phyloP scores from a whole-genome alignment of 2,797 vertebrate species.

The Alectoris magna region DNA sequence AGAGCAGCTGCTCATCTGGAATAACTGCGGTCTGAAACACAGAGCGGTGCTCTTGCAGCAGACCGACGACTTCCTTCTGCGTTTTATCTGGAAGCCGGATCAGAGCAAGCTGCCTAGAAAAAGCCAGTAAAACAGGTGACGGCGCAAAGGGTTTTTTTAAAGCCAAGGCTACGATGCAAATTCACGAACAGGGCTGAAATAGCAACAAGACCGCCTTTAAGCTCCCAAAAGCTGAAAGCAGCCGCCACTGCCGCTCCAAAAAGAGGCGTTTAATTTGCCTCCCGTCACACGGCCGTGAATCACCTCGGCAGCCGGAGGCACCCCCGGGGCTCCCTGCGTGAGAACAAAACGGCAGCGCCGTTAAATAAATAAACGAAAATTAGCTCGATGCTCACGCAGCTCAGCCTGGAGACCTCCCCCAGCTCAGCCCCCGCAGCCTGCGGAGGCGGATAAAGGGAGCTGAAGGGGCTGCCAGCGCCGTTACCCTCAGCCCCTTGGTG shows the following conservation, averaged over 20 bases:
- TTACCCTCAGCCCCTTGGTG: accelerated
- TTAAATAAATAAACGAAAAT: not conserved
- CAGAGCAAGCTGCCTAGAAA: not conserved
- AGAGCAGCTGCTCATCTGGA: not conserved
- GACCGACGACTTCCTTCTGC: not conserved
- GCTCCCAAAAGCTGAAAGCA: not conserved
- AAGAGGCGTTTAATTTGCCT: not conserved
- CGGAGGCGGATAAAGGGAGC: not conserved
- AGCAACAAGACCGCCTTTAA: not conserved
- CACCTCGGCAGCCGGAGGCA: not conserved
- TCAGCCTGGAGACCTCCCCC: not conserved
- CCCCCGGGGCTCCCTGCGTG: too few relatives aligned
- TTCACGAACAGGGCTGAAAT: not conserved
- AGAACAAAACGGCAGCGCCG: not conserved
- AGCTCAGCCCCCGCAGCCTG: not conserved
- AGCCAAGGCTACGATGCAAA: accelerated
- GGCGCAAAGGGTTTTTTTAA: accelerated
- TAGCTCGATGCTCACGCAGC: too few relatives aligned
- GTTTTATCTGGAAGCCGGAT: not conserved
- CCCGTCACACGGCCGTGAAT: accelerated
- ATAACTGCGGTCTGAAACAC: not conserved
- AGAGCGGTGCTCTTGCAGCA: not conserved
- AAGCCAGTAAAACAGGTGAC: not conserved
- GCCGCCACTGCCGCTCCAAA: too few relatives aligned
- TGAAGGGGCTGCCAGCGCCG: accelerated